phyloP scores from a whole-genome alignment of 1,140 invertebrate genomes.

The Doryteuthis pealeii region DNA sequence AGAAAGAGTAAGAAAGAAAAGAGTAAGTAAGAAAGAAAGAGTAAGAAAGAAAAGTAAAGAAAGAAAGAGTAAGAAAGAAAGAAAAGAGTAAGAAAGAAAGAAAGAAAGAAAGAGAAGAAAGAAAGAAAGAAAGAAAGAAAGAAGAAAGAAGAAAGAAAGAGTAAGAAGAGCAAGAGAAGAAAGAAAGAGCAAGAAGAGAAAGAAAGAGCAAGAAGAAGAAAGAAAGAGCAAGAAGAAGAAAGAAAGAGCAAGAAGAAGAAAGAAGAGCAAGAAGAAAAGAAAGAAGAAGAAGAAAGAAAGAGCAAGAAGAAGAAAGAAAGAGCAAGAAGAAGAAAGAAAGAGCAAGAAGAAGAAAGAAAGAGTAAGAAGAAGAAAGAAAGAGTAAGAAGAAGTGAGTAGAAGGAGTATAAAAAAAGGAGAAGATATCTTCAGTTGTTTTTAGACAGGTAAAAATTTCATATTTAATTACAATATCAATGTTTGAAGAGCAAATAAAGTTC shows the following conservation, averaged over 20 bases:
- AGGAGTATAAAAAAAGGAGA: too few relatives aligned
- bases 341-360: neutral
- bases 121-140: neutral
- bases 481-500: too few relatives aligned
- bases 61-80: too few relatives aligned
- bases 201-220: neutral
- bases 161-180: neutral
- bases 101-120: neutral
- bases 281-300: neutral
- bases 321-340: neutral
- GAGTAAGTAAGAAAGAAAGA: too few relatives aligned
- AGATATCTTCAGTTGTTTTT: too few relatives aligned
- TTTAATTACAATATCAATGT: too few relatives aligned
- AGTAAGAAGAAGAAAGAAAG: neutral
- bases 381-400: neutral
- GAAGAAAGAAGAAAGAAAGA: neutral
- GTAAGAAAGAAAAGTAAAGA: too few relatives aligned
- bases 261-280: neutral
- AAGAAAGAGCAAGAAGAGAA: neutral
- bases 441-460: too few relatives aligned
- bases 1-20: too few relatives aligned
- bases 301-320: neutral
- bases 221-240: neutral
- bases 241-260: neutral
- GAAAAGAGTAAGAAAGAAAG: neutral